These are phyloP conservation scores for Sycophaga agraensis DNA, from an alignment of 1,140 invertebrate species.

Conservation along the genomic window DNA sequence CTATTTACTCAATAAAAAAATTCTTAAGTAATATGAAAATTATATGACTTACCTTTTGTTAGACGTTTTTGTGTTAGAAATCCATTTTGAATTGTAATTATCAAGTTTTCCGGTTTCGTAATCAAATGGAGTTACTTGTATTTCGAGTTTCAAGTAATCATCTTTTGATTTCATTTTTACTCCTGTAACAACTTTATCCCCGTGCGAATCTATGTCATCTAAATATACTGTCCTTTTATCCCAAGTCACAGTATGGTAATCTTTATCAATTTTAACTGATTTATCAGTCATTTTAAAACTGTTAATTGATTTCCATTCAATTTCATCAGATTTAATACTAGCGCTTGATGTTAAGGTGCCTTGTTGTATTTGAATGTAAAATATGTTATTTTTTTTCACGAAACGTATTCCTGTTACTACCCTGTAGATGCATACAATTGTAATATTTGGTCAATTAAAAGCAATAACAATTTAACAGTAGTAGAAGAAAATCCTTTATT, in stretches of 20 bases:
- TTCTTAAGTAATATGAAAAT: too few relatives aligned
- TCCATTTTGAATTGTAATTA: not conserved
- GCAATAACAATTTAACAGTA: too few relatives aligned
- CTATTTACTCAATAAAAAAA: too few relatives aligned
- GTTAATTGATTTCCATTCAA: not conserved
- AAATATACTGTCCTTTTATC: not conserved
- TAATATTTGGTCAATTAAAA: too few relatives aligned
- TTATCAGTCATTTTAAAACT: not conserved
- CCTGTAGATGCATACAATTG: too few relatives aligned
- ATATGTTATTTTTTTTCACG: not conserved
- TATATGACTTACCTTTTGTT: too few relatives aligned
- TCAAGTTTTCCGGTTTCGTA: not conserved
- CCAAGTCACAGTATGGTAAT: not conserved
- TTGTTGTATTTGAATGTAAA: not conserved
- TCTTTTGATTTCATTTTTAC: not conserved
- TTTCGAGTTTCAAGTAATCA: not conserved
- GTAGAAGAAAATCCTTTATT: not conserved
- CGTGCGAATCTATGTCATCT: not conserved
- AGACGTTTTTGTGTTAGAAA: too few relatives aligned
- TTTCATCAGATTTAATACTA: not conserved
- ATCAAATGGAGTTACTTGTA: not conserved
- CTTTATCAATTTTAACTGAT: not conserved
- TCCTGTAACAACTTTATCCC: not conserved
- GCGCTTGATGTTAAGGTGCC: not conserved
- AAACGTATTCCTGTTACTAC: not conserved